Base-by-base conservation (phyloP, 2,797 vertebrate genomes). In the Centropyge bicolor region DNA sequence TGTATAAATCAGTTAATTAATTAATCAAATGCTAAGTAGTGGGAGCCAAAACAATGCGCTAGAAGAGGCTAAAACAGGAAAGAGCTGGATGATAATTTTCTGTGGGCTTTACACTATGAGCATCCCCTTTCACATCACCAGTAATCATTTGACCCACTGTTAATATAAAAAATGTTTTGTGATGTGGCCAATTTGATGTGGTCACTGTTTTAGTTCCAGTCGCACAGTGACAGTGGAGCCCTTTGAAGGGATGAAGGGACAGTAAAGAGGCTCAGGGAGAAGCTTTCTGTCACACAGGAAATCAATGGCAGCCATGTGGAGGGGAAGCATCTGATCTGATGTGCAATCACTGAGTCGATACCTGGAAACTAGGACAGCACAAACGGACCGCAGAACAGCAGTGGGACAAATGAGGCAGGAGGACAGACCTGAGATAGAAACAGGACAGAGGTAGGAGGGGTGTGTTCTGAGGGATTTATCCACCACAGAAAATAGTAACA, bases 351-450 rank as follows among this genome's bases (percentile, higher is more conserved):
- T 22, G 46, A 51, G 86, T 95, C 89, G 1, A 93, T 94, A 56
- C 43, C 63, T 81, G 81, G 88, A 92, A 94, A 92, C 77, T 87
- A 71, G 89, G 86, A 77, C 80, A 83, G 64, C 38, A 41, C 36
- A 61, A 20, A 46, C 45, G 38, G 57, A 71, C 12, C 36, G 45
- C 24, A 2, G 19, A 56, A 74, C 16, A 41, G 49, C 24, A 1
- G 14, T 57, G 19, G 24, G 22, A 56, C n/a, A 49, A 35, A 76
- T 36, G 46, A 41, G 14, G 66, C 51, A 31, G 11, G 9, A 31
- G 48, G 9, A 7, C 6, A 5, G 24, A 36, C n/a, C 31, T 24
- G 27, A 52, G n/a, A 52, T 16, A 31, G n/a, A 56, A 20, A 14
- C 2, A 68, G 45, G 38, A 49, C 0, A 35, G 52, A 17, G 38